Base-by-base conservation (phyloP, 1,140 invertebrate genomes). In the Episyrphus balteatus region DNA sequence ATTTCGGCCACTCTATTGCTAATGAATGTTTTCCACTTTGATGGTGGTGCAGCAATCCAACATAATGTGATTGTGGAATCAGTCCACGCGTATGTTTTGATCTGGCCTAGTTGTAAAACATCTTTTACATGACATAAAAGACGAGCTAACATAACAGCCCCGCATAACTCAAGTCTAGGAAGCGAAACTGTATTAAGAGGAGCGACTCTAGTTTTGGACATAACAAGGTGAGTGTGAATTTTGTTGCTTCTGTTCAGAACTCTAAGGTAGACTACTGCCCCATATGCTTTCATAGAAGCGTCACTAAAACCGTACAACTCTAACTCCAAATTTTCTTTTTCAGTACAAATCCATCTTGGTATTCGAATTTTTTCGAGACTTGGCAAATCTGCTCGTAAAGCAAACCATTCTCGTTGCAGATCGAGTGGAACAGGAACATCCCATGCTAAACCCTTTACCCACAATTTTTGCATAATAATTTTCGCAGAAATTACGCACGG, bases 401-500 rank as follows among this genome's bases (percentile, higher is more conserved):
- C 31, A 10, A 26, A 33, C 50, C 55, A 60, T 42, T 57, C 40
- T 30, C 37, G 8, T 48, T n/a, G 26, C 9, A 55, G 17, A 5
- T 53, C 48, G 12, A 21, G 6, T 12, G 56, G 42, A 7, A 68
- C 13, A 10, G 36, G 13, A 13, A 65, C 53, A 48, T 74, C 71
- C 70, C 70, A 73, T 6, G 51, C 53, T 6, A 58, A 10, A 9
- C 57, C 47, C 13, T 46, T 9, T 13, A 57, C 26, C 70, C 70
- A 71, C 6, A 75, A 34, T 31, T 60, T 50, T 57, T 75, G 72
- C n/a, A 75, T 59, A 0, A 74, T 48, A 0, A 74, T 62, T 56
- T 75, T 74, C 11, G 60, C 57, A 9, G 19, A 48, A 6, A 74
- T 55, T 2, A 67, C 59, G 0, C 66, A 48, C 15, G 73, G 73